Percentiles rank a stretch among this genome's conserved stretches.
Evolutionary conservation across 2,113 vertebrate genomes (phyloP).

Genomic region (Actenoides lindsayi): DNA sequence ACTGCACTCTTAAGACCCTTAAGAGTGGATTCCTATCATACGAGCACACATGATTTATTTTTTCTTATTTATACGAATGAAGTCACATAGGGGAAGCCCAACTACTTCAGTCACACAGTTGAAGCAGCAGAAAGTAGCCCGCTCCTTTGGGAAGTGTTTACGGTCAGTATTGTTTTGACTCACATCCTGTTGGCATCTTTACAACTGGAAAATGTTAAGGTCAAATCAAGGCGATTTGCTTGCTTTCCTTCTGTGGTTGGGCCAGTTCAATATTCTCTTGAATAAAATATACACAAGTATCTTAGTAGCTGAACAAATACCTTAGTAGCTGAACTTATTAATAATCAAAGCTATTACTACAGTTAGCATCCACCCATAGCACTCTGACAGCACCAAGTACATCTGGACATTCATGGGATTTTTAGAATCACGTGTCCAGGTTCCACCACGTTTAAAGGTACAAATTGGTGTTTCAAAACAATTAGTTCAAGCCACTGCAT

Average conservation of each 20-base stretch:
- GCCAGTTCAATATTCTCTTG: neutral
- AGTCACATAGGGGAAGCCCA: neutral
- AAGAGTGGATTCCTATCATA: neutral
- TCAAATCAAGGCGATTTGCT: neutral
- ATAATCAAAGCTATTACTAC: neutral
- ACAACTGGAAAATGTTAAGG: constrained; percentile 1
- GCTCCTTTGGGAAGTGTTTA: neutral
- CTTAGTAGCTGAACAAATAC: neutral
- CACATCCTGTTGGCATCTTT: constrained; percentile 13
- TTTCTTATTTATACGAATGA: neutral
- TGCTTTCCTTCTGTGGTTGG: neutral
- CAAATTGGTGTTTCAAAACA: neutral
- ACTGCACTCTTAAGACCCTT: neutral
- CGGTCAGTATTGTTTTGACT: neutral
- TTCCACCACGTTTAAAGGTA: neutral
- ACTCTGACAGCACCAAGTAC: neutral
- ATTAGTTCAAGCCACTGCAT: neutral
- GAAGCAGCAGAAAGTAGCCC: neutral
- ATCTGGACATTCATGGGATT: neutral
- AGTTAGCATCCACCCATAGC: neutral
- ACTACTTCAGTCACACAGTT: neutral
- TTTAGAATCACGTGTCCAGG: rapidly evolving
- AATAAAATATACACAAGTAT: neutral
- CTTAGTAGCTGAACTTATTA: neutral
- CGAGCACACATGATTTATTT: neutral